phyloP scores from a whole-genome alignment of 2,797 vertebrate genomes.

The Pipistrellus pipistrellus region DNA sequence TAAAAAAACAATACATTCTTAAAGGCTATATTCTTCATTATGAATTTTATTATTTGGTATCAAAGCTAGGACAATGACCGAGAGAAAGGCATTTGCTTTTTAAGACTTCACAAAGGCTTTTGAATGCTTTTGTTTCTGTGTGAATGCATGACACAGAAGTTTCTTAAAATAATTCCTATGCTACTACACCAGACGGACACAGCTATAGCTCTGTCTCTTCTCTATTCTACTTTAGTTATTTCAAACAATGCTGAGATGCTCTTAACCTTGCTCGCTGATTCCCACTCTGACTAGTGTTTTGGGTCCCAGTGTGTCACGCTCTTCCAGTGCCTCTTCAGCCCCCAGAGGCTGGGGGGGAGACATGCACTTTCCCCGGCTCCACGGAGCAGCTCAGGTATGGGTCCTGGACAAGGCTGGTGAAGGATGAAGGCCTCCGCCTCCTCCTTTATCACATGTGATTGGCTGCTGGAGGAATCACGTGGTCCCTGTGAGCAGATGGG shows the following conservation, averaged over 20 bases:
- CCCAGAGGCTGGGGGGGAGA: background rate
- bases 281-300: background rate
- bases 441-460: background rate
- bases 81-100: background rate
- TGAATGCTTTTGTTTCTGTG: constrained; percentile 12
- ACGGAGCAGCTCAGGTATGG: background rate
- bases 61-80: background rate
- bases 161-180: background rate
- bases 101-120: background rate
- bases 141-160: background rate
- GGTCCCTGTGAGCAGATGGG: background rate
- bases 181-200: background rate
- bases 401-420: background rate
- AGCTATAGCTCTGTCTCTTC: background rate
- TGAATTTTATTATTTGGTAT: background rate
- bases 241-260: background rate
- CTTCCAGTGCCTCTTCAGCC: background rate
- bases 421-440: background rate
- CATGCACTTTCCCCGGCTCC: background rate
- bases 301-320: background rate
- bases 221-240: background rate
- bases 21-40: background rate
- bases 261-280: background rate
- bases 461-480: background rate
- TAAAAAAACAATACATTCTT: background rate